Evolutionary conservation across 2,888 invertebrate genomes (phyloP).

Genomic region (Galerucella calmariensis): DNA sequence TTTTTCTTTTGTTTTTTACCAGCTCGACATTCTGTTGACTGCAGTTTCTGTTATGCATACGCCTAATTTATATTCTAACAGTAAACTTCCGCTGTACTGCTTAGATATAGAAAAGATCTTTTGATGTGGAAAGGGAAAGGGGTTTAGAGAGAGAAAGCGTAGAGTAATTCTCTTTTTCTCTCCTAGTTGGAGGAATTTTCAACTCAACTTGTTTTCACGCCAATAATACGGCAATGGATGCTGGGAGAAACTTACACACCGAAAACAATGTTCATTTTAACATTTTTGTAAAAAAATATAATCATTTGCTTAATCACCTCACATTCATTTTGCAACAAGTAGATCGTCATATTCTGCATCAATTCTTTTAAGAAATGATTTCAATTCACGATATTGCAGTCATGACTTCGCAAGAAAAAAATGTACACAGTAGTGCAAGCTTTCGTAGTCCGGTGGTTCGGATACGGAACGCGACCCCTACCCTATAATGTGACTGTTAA

Average conservation of each 20-base stretch:
- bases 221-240: background rate
- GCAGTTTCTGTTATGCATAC: conserved; percentile 7
- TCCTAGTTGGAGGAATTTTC: background rate
- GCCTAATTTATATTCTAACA: conserved; percentile 20
- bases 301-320: too few relatives aligned
- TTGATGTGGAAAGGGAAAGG: background rate
- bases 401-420: too few relatives aligned
- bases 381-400: too few relatives aligned
- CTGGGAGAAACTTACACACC: background rate
- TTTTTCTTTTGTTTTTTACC: background rate
- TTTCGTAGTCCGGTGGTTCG: too few relatives aligned
- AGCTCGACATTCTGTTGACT: background rate
- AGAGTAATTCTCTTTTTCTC: conserved; percentile 5
- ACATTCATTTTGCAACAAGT: too few relatives aligned
- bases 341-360: too few relatives aligned
- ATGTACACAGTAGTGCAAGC: too few relatives aligned
- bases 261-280: too few relatives aligned
- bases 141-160: background rate
- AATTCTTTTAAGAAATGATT: too few relatives aligned
- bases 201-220: conserved; percentile 10
- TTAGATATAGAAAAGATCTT: conserved; percentile 17
- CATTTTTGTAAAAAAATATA: too few relatives aligned
- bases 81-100: background rate
- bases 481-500: too few relatives aligned
- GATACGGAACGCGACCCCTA: too few relatives aligned